Evolutionary conservation across 2,113 vertebrate species (phyloP).

Genomic region (Lagenorhynchus albirostris): DNA sequence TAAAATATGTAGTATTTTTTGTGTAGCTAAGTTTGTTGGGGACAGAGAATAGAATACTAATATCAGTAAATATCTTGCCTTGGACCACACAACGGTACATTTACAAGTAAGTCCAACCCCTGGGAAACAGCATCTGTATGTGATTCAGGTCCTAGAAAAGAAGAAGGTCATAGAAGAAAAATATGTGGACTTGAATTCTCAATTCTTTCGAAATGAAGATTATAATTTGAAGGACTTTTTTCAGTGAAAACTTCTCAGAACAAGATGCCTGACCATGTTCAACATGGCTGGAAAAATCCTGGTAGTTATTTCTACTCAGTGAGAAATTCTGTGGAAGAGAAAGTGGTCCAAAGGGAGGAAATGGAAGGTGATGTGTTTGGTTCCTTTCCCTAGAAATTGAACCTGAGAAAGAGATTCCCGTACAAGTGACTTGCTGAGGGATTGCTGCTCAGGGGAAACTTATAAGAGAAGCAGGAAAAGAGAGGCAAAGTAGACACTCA

Average conservation of each 20-base stretch:
- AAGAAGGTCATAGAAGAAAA: not conserved
- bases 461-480: not conserved
- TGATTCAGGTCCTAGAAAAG: not conserved
- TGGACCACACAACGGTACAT: not conserved
- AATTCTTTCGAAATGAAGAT: not conserved
- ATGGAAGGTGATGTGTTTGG: not conserved
- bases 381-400: not conserved
- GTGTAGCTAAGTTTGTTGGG: not conserved
- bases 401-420: not conserved
- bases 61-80: not conserved
- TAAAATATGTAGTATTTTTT: conserved; percentile 22
- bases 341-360: not conserved
- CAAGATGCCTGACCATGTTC: not conserved
- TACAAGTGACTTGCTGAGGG: not conserved
- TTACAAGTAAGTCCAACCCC: not conserved
- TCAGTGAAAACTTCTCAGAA: not conserved
- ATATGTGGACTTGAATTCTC: not conserved
- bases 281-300: not conserved
- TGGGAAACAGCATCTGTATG: not conserved
- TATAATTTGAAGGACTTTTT: not conserved
- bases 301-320: not conserved
- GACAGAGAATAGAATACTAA: not conserved
- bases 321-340: not conserved
- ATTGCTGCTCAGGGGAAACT: not conserved
- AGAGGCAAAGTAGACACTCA: not conserved